A percentile compares a stretch with the other conserved stretches of the same genome.
These are phyloP conservation scores for Cynopterus sphinx DNA, from an alignment of 2,797 vertebrate species.

Conservation along the genomic window DNA sequence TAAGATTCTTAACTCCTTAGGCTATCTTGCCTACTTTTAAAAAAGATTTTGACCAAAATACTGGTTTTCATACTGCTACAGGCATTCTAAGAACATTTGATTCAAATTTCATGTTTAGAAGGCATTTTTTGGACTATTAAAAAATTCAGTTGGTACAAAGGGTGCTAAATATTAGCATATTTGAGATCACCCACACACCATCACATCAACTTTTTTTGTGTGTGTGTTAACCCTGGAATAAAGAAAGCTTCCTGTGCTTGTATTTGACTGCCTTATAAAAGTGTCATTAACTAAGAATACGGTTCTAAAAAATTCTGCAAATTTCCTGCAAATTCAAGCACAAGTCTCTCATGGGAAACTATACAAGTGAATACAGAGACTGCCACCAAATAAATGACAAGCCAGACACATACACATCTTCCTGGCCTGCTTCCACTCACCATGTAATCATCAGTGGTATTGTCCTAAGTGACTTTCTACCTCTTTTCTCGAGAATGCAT, in stretches of 20 bases:
- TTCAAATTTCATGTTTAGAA: constrained; percentile 1
- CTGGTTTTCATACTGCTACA: neutral
- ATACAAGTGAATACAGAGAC: neutral
- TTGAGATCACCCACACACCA: neutral
- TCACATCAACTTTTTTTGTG: neutral
- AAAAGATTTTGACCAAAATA: neutral
- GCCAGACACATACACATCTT: neutral
- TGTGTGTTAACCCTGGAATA: neutral
- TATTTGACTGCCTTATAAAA: neutral
- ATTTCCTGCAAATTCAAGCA: neutral
- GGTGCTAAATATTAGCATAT: neutral
- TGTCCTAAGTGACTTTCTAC: neutral
- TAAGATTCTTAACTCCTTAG: neutral
- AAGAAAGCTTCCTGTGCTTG: neutral
- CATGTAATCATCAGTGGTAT: neutral
- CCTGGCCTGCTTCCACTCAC: neutral
- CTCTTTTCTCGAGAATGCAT: neutral
- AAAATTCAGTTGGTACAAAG: neutral
- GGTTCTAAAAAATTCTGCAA: neutral
- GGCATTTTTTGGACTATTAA: neutral
- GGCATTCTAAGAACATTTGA: neutral
- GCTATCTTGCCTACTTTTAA: neutral
- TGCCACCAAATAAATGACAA: neutral
- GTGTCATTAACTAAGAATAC: neutral
- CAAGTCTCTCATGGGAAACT: neutral